Evolutionary conservation across 2,888 invertebrate genomes (phyloP), one percentile per base, ranked within the genome.

Genomic region (Callimorpha dominula): DNA sequence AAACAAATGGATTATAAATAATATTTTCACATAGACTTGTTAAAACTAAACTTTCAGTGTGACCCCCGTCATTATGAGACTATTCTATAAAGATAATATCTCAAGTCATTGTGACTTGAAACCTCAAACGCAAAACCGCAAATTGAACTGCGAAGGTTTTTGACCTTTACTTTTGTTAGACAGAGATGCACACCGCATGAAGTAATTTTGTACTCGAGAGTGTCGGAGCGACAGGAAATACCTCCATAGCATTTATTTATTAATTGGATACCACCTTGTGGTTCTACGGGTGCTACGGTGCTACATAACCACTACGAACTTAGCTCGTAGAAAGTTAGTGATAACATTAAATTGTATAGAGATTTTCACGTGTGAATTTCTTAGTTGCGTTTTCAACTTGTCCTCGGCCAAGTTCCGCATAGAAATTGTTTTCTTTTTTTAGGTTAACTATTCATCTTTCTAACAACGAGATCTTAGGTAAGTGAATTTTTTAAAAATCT

Each of bases 291-390:
- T 67, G 78, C 76, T 80, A 80, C 75, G 63, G 9, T n/a, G 69
- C 78, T 77, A 75, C 76, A 57, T 0, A 20, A 71, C 12, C 69
- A 68, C 83, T 82, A 81, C 81, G 74, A 57, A 20, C 78, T 75
- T 76, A 80, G 78, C 73, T 3, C 31, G 74, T 72, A 68, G 65
- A 70, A 62, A 20, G 31, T 71, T 68, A 57, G 49, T 70, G 17
- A 57, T 52, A 54, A 5, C 8, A 20, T 67, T 49, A 31, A 46
- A 42, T 43, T 68, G 57, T 8, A 17, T 12, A 43, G 20, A 54
- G 54, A 67, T 67, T 54, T 17, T 54, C 54, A 52, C 11, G 0
- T 67, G 42, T 4, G 12, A 57, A 14, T 20, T 68, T 60, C 40
- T 17, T 57, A 57, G n/a, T n/a, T 57, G 12, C 12, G 4, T 60